Base-by-base conservation (phyloP, 1,140 invertebrate species). In the Formica selysi region DNA sequence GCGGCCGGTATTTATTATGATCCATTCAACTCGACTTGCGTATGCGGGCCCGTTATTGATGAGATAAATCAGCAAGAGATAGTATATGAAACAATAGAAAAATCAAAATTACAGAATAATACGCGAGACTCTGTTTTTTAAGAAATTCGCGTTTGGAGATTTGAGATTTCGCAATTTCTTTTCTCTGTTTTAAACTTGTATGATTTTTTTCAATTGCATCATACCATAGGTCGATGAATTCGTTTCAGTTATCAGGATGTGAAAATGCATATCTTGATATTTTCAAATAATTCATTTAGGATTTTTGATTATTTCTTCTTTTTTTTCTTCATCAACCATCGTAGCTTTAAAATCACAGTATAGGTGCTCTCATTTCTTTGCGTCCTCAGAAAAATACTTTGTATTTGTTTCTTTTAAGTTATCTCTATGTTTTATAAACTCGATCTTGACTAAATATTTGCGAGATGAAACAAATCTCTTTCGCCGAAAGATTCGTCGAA, bases 141-240 rank as follows among this genome's bases (percentile, higher is more conserved):
- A 41, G 48, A 74, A 38, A 74, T 38, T 59, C 51, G 10, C 0
- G n/a, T 59, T 74, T 74, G n/a, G 38, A 38, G 26, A 74, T 59
- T 41, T 22, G 51, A 73, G 11, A 57, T 59, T 74, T 74, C 57
- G 54, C 6, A 38, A n/a, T 22, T n/a, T 59, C 51, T 22, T 29
- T 38, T 73, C 5, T 68, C 38, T 36, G 10, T 73, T 38, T 73
- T 36, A 19, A 71, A 13, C 5, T 71, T 10, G 22, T 7, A 19
- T n/a, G 29, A 73, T 57, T 73, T 73, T 57, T 73, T 73, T 57
- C 29, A 73, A 54, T 36, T 8, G n/a, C 4, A 19, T 73, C 41
- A 3, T 44, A 11, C 19, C 29, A 44, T 26, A 54, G 1, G 29
- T 54, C 54, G 70, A 71, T 32, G 41, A 73, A 51, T 71, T 51